Evolutionary conservation across 1,140 invertebrate genomes (phyloP).

Genomic region (Chionoecetes opilio): DNA sequence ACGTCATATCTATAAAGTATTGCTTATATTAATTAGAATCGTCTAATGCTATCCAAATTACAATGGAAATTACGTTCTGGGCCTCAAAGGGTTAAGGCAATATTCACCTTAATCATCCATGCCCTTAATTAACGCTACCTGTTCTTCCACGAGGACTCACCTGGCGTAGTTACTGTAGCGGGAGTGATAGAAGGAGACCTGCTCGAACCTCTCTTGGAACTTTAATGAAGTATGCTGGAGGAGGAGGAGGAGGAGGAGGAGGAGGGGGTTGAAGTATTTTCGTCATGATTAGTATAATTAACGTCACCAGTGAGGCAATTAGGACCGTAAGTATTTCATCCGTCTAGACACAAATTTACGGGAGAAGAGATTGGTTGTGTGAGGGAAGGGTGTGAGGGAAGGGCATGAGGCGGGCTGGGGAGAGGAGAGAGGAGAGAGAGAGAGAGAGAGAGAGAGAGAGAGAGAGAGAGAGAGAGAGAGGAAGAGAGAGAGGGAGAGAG

Average conservation of each 20-base stretch:
- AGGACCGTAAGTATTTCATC: no score
- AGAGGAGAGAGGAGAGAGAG: neutral
- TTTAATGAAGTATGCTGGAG: conserved; percentile 50
- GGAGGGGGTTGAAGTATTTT: no score
- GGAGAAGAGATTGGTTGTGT: neutral
- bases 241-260: neutral
- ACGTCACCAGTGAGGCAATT: no score
- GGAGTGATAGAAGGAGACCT: conserved; percentile 67
- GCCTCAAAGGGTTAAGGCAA: no score
- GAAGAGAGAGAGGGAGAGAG: neutral
- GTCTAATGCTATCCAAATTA: no score
- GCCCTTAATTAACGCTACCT: no score
- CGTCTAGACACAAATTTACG: no score
- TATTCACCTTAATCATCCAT: no score
- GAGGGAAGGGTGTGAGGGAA: neutral
- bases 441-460: neutral
- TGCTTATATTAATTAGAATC: no score
- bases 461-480: neutral
- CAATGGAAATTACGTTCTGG: no score
- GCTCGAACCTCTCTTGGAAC: conserved; percentile 62
- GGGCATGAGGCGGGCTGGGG: neutral
- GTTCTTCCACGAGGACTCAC: conserved; percentile 45
- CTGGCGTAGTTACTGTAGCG: conserved; percentile 57
- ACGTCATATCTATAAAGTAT: no score
- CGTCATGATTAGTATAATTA: no score